Evolutionary conservation across 2,888 invertebrate genomes (phyloP).

Genomic region (Ditula angustiorana): DNA sequence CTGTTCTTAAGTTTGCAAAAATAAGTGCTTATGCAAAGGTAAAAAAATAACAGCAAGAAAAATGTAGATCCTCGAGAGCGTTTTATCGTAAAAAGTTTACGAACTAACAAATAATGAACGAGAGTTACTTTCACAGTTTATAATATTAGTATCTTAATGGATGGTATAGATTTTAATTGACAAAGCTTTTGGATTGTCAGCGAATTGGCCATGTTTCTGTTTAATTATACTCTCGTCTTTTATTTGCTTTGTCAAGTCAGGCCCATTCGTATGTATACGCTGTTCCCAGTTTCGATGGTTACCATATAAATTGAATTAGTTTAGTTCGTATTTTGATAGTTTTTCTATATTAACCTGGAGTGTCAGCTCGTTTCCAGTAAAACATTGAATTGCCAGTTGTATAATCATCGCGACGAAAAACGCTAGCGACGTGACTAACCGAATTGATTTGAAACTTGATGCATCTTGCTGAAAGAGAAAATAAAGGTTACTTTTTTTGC

Average conservation of each 20-base stretch:
- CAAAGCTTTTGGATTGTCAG: conserved; percentile 6
- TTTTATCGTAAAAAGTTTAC: no score
- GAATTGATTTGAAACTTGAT: conserved; percentile 71
- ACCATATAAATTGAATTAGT: no score
- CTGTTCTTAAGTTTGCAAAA: background rate
- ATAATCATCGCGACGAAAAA: conserved; percentile 78
- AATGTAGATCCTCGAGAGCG: background rate
- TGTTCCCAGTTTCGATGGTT: background rate
- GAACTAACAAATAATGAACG: no score
- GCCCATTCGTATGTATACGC: no score
- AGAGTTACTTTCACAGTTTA: no score
- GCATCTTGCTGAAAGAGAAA: conserved; percentile 67
- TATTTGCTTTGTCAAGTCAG: no score
- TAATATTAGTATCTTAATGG: no score
- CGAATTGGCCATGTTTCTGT: background rate
- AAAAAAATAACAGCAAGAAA: background rate
- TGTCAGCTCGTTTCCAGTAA: conserved; percentile 75
- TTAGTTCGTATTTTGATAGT: no score
- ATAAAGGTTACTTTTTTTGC: no score
- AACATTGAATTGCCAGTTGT: conserved; percentile 76
- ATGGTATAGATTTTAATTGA: conserved; percentile 17
- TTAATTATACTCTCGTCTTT: background rate
- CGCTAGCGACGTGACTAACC: conserved; percentile 72
- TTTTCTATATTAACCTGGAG: conserved; percentile 62
- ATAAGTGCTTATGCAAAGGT: background rate